These are phyloP conservation scores for Pecten maximus DNA, from an alignment of 2,888 invertebrate species.

Conservation along the genomic window DNA sequence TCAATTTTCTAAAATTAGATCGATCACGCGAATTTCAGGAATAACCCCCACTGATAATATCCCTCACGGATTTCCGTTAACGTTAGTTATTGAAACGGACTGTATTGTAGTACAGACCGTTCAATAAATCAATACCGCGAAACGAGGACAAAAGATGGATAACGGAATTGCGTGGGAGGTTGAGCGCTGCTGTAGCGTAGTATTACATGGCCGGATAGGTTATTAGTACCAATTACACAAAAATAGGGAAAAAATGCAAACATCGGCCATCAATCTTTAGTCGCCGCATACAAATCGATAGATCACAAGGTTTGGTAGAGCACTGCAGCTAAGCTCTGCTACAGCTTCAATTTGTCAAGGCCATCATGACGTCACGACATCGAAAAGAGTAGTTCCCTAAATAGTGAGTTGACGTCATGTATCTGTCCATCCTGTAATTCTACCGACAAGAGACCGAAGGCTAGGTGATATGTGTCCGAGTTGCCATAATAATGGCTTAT, in stretches of 20 bases:
- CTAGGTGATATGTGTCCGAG: too few relatives aligned
- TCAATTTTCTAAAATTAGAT: conserved; percentile 3
- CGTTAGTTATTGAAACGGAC: not conserved
- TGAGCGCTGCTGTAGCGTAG: not conserved
- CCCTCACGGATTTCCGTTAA: not conserved
- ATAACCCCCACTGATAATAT: not conserved
- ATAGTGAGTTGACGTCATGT: not conserved
- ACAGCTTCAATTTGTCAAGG: not conserved
- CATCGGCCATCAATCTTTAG: not conserved
- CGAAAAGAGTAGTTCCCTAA: too few relatives aligned
- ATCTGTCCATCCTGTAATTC: not conserved
- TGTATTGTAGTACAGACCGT: not conserved
- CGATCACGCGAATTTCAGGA: not conserved
- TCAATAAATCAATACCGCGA: not conserved
- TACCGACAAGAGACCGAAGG: too few relatives aligned
- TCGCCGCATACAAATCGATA: not conserved
- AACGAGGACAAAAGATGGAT: not conserved
- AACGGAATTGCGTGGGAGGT: not conserved
- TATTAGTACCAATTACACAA: not conserved
- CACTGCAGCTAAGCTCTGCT: not conserved
- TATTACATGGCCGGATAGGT: not conserved
- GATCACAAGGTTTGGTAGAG: not conserved
- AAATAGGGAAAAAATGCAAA: not conserved
- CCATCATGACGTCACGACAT: too few relatives aligned
- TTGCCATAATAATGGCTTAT: too few relatives aligned